Base-by-base conservation (phyloP, 2,113 vertebrate species). In the Bubo blakistoni region DNA sequence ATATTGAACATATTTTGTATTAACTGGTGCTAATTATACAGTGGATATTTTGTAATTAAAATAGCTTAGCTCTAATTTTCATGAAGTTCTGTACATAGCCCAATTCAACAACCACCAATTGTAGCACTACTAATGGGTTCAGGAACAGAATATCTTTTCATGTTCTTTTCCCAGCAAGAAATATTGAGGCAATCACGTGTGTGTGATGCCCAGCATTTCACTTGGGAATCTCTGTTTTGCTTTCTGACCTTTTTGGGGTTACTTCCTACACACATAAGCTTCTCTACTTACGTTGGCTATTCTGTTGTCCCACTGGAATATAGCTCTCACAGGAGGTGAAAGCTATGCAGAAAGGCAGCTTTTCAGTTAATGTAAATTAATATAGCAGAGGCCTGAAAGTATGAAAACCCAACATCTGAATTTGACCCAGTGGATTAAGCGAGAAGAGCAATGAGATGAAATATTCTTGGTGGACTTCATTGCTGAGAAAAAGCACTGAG, bases 31-130 rank as follows among this genome's bases (percentile, higher is more conserved):
- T 97, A 96, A 97, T 92, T 96, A 46, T 29, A 88, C 40, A 74
- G 27, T 29, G 32, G 76, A 51, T 94, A 78, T 69, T 94, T 94
- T 92, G 79, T 92, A 92, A 98, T 96, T 97, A 93, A 96, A 97
- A 97, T 52, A 96, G 30, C 62, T 74, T 66, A 54, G 78, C 42
- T 81, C 38, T 92, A 91, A 96, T 97, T 97, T 97, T 95, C 67
- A 94, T 82, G 36, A 91, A 90, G 42, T 73, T 96, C 79, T 51
- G 40, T 78, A 74, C 51, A 86, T n/a, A 81, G 55, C 74, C 57
- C 81, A 96, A 70, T 83, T 94, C 38, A 80, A 86, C 79, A 94
- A 49, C 11, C 54, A 66, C 69, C 38, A 70, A 44, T 57, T 42
- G 34, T 17, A 91, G 25, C 57, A 52, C 34, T 85, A 62, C 27